Evolutionary conservation across 2,113 vertebrate genomes (phyloP).

Genomic region (Hydrolagus affinis): DNA sequence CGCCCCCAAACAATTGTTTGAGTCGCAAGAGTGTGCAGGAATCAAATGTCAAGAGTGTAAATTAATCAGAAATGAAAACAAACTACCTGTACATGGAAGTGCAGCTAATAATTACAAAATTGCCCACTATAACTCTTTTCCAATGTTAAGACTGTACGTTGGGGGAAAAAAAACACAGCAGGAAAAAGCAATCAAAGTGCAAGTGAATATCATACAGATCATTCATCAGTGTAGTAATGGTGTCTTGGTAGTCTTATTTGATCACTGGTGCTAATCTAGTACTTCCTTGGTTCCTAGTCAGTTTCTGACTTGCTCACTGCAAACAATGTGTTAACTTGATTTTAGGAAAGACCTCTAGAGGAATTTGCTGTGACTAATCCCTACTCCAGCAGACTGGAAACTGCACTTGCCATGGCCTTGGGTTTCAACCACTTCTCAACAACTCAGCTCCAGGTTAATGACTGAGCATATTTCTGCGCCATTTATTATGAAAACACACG

Average conservation of each 20-base stretch:
- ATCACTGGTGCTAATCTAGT: constrained; percentile 47
- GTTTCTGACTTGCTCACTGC: constrained; percentile 37
- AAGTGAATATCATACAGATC: constrained; percentile 34
- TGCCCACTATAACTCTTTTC: background rate
- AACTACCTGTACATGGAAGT: background rate
- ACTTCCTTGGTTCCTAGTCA: constrained; percentile 49
- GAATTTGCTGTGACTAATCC: constrained; percentile 45
- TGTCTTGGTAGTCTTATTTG: constrained; percentile 49
- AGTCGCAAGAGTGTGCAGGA: background rate
- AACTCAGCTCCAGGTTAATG: constrained; percentile 25
- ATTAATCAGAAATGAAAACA: background rate
- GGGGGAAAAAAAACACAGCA: background rate
- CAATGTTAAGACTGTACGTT: background rate
- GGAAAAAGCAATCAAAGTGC: background rate
- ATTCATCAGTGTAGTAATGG: constrained; percentile 49
- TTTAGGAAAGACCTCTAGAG: constrained; percentile 44
- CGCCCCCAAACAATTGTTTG: too few relatives aligned
- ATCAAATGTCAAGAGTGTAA: background rate
- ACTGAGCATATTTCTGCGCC: background rate
- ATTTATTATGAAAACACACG: constrained; percentile 15
- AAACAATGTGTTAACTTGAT: constrained; percentile 52
- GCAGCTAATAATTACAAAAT: background rate
- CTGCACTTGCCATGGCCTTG: background rate
- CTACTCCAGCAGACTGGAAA: constrained; percentile 31
- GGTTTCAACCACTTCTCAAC: constrained; percentile 38